Evolutionary conservation across 1,140 invertebrate species (phyloP).

Genomic region (Sesamia nonagrioides): DNA sequence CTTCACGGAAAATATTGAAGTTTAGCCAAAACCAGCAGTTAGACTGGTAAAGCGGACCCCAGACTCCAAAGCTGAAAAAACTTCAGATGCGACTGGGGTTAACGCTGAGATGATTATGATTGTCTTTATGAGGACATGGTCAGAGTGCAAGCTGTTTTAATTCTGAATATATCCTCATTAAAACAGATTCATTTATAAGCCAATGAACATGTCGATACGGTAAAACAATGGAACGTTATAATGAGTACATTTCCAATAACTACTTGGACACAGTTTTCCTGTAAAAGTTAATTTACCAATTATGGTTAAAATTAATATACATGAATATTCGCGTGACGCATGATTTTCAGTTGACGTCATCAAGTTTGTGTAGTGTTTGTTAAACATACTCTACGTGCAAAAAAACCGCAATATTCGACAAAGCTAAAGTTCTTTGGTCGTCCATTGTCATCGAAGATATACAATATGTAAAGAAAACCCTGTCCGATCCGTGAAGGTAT

Average conservation of each 20-base stretch:
- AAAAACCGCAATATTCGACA: not conserved
- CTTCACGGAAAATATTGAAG: no score
- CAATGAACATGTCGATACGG: no score
- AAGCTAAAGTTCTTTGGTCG: not conserved
- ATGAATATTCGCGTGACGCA: not conserved
- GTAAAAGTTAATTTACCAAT: not conserved
- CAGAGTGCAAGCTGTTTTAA: no score
- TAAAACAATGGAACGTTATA: not conserved
- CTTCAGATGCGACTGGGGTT: no score
- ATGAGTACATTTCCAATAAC: not conserved
- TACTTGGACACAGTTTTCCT: not conserved
- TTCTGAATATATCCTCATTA: not conserved
- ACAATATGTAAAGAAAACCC: no score
- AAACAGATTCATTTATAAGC: not conserved
- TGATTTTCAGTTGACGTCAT: slow-evolving; percentile 10
- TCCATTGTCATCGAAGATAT: slow-evolving; percentile 20
- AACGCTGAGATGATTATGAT: no score
- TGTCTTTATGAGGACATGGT: no score
- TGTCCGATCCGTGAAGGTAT: no score
- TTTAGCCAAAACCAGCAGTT: no score
- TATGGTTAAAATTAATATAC: not conserved
- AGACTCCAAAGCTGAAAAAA: no score
- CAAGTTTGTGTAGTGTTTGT: not conserved
- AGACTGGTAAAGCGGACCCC: no score
- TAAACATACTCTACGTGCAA: not conserved